A percentile compares a stretch with the other conserved stretches of the same genome.
Evolutionary conservation across 2,113 vertebrate species (phyloP).

Genomic region (Rhombomys opimus): DNA sequence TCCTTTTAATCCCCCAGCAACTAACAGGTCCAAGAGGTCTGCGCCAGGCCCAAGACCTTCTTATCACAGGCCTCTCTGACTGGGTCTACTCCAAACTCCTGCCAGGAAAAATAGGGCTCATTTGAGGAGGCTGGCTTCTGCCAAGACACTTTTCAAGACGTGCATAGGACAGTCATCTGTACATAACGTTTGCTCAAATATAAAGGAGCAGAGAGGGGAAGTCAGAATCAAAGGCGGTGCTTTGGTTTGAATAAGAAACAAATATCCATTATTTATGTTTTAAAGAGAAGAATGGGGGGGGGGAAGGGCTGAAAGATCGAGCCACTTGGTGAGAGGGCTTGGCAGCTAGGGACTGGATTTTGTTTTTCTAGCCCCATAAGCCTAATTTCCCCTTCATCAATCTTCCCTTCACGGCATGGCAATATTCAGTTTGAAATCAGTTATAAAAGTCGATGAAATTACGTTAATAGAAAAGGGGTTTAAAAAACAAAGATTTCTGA

Average conservation of each 20-base stretch:
- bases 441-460: neutral
- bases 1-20: neutral
- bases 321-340: neutral
- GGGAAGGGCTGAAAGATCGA: neutral
- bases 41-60: rapidly evolving
- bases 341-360: neutral
- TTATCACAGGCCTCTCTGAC: no score
- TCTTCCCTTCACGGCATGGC: neutral
- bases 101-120: neutral
- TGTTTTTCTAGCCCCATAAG: neutral
- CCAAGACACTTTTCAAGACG: neutral
- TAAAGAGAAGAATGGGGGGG: neutral
- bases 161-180: neutral
- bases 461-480: neutral
- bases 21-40: no score
- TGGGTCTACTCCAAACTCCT: neutral
- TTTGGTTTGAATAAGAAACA: neutral
- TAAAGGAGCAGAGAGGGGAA: neutral
- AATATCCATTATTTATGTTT: neutral
- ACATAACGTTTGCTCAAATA: neutral
- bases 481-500: neutral
- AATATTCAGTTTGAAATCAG: neutral
- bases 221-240: neutral
- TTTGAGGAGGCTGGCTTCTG: neutral
- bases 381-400: neutral